Conservation (phyloP, 53 echinoderm and acorn worm species). For the Luidia sarsii region DNA sequence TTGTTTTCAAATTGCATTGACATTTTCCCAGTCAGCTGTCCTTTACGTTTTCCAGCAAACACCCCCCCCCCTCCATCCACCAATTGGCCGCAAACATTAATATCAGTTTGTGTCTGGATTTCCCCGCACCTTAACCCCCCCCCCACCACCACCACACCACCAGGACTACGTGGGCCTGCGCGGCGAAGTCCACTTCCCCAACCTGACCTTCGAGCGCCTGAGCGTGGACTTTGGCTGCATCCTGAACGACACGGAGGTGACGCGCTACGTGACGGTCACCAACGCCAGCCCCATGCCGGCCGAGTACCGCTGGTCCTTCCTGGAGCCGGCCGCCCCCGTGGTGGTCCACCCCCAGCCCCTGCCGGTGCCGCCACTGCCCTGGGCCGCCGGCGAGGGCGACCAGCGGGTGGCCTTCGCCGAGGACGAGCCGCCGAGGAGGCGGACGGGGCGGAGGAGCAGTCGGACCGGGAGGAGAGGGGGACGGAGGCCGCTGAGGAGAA, state of each 20-base stretch:
- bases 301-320: slow-evolving; percentile 95
- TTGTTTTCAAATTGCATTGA: too few species aligned
- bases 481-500: slow-evolving; percentile 70
- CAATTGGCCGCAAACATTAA: too few species aligned
- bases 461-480: slow-evolving; percentile 50
- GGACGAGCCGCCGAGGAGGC: slow-evolving; percentile 18
- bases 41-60: too few species aligned
- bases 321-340: slow-evolving; percentile 86
- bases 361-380: slow-evolving; percentile 38
- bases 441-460: slow-evolving; percentile 48
- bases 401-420: slow-evolving; percentile 62
- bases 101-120: too few species aligned
- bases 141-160: too few species aligned
- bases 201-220: slow-evolving; percentile 96
- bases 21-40: too few species aligned
- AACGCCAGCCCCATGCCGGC: slow-evolving; percentile 98
- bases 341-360: slow-evolving; percentile 80
- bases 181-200: slow-evolving; percentile 98
- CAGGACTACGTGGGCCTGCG: slow-evolving; percentile 94
- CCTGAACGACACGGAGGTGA: slow-evolving; percentile 98
- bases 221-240: slow-evolving; percentile 97
- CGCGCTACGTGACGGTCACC: slow-evolving; percentile 94
- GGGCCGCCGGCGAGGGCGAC: slow-evolving; percentile 55
- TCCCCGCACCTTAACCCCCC: too few species aligned
- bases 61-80: too few species aligned